phyloP scores from a whole-genome alignment of 2,797 vertebrate species.

The Chaetodon trifasciatus region DNA sequence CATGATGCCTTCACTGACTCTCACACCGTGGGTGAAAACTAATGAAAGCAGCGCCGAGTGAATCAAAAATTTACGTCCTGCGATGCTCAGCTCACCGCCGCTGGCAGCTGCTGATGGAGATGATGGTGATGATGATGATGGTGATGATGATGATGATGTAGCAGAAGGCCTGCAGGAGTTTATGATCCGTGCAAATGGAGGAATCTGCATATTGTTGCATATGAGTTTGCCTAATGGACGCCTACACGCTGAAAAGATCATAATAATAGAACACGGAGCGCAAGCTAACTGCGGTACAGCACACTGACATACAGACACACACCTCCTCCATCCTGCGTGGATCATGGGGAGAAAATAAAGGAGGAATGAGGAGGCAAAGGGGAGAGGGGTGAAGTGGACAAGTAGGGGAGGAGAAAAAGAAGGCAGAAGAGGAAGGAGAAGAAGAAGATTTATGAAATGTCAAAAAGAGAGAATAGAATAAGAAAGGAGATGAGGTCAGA shows the following conservation, averaged over 20 bases:
- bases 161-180: slow-evolving; percentile 82
- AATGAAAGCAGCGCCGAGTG: slow-evolving; percentile 80
- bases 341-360: not conserved
- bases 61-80: slow-evolving; percentile 82
- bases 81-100: slow-evolving; percentile 76
- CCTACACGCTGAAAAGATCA: slow-evolving; percentile 78
- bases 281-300: slow-evolving; percentile 38
- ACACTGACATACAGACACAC: slow-evolving; percentile 19
- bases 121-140: slow-evolving; percentile 40
- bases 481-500: not conserved
- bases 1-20: slow-evolving; percentile 68
- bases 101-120: slow-evolving; percentile 63
- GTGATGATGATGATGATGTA: slow-evolving; percentile 71
- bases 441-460: too few relatives aligned
- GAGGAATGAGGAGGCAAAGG: not conserved
- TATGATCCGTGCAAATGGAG: slow-evolving; percentile 87
- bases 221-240: slow-evolving; percentile 84
- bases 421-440: not conserved
- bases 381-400: not conserved
- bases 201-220: slow-evolving; percentile 84
- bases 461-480: not conserved
- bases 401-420: not conserved
- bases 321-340: not conserved
- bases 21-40: slow-evolving; percentile 74
- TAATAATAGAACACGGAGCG: slow-evolving; percentile 67